Evolutionary conservation across 2,113 vertebrate genomes (phyloP).

Genomic region (Etia nguti): DNA sequence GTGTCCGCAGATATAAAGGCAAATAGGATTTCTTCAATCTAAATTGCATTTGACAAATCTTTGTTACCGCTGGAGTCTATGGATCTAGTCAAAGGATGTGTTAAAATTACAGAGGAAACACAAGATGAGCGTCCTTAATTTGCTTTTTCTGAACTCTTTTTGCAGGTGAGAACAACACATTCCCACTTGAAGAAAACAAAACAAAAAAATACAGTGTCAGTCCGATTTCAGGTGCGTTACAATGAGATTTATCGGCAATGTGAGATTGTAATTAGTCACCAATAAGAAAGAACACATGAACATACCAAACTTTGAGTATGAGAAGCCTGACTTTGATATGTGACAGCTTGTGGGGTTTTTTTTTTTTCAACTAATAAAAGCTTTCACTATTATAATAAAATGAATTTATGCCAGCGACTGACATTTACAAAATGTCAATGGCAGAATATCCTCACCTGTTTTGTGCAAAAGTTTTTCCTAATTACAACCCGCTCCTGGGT

Average conservation of each 20-base stretch:
- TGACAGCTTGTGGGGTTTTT: accelerated
- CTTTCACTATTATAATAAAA: neutral
- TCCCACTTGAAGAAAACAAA: neutral
- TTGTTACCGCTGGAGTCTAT: neutral
- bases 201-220: accelerated
- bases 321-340: neutral
- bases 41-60: neutral
- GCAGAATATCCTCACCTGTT: neutral
- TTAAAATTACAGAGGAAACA: neutral
- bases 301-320: neutral
- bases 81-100: neutral
- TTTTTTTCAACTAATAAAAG: neutral
- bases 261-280: neutral
- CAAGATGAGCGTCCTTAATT: accelerated
- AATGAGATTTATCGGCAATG: neutral
- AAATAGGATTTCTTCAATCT: neutral
- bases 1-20: neutral
- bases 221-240: neutral
- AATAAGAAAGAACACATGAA: neutral
- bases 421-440: neutral
- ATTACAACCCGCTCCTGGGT: neutral
- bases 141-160: neutral
- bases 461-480: neutral
- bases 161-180: neutral
- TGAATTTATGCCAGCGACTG: neutral